phyloP scores from a whole-genome alignment of 2,888 invertebrate genomes.

The Entomobrya proxima region DNA sequence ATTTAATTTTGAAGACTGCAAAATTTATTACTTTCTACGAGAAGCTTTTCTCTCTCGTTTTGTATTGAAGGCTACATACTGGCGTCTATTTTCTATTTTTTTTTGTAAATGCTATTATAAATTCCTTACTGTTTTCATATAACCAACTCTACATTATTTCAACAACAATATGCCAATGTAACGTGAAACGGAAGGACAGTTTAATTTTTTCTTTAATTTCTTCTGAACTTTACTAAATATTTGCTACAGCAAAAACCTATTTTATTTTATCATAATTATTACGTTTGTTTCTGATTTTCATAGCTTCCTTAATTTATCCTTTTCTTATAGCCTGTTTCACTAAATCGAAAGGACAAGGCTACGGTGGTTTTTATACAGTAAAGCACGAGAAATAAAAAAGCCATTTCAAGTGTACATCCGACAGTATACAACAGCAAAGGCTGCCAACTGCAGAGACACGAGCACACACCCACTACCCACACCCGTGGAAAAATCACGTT shows the following conservation, averaged over 20 bases:
- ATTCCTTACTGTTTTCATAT: neutral
- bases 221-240: neutral
- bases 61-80: conserved; percentile 14
- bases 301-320: too few relatives aligned
- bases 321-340: too few relatives aligned
- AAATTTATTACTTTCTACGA: neutral
- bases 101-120: too few relatives aligned
- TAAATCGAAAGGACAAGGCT: too few relatives aligned
- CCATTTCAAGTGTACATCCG: too few relatives aligned
- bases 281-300: too few relatives aligned
- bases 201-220: neutral
- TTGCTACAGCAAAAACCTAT: neutral
- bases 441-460: too few relatives aligned
- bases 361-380: too few relatives aligned
- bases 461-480: neutral
- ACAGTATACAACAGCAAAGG: too few relatives aligned
- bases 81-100: neutral
- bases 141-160: neutral
- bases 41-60: neutral
- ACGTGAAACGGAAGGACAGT: neutral
- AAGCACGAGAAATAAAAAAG: too few relatives aligned
- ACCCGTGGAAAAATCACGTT: neutral
- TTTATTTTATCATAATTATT: too few relatives aligned
- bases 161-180: neutral
- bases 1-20: conserved; percentile 3